Base-by-base conservation (phyloP, 2,113 vertebrate species). In the Oenanthe oenanthe region DNA sequence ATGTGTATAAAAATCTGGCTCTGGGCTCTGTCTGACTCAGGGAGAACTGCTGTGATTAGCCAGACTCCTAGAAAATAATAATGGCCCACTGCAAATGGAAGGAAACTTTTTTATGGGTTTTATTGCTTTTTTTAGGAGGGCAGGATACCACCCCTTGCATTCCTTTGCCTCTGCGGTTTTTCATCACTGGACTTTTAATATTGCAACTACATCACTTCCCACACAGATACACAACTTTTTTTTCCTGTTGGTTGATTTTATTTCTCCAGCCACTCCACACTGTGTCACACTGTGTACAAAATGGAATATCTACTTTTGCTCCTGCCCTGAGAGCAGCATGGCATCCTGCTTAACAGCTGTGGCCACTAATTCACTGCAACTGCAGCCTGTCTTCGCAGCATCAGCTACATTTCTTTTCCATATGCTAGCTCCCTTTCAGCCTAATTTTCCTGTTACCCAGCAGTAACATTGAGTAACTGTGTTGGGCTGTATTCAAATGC, bases 401-500 rank as follows among this genome's bases (percentile, higher is more conserved):
- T 54, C 84, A 89, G 81, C 91, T 82, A 86, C 74, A 38, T 79
- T 94, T 91, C 91, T 94, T 95, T 95, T 85, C 97, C 94, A 90
- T 92, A 95, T 95, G 97, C 45, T 94, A 76, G 78, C 58, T 84
- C 74, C 48, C 58, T 85, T 93, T 90, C 60, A 95, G 82, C 88
- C 88, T 96, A 95, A 93, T 96, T 96, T 94, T 73, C 94, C 77
- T 65, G 67, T 96, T 96, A 83, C 58, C 89, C 92, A 88, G 87
- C 75, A 92, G 92, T 90, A 95, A 87, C 80, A 91, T 83, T 93
- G 95, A 95, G 89, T 88, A 95, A 96, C 87, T 90, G 89, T 85
- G 74, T 40, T 94, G 79, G 86, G 67, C 62, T 79, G 31, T 70
- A 95, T 97, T 95, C 96, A 96, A 94, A 96, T 97, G 93, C 95